phyloP scores from a whole-genome alignment of 2,888 invertebrate species.

The Ichneumoninae sp. region DNA sequence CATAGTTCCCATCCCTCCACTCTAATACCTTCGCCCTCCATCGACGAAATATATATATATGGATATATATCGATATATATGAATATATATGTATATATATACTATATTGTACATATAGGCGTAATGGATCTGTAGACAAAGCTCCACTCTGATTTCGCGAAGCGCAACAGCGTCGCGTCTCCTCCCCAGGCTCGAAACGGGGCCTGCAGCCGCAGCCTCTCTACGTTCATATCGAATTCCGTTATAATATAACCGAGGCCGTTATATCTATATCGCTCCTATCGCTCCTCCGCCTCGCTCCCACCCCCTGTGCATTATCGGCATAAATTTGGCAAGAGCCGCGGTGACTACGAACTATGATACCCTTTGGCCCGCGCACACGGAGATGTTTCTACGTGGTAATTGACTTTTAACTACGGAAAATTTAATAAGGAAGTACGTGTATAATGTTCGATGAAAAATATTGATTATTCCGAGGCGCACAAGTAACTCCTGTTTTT shows the following conservation, averaged over 20 bases:
- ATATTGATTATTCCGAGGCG: neutral
- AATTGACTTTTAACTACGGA: neutral
- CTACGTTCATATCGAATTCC: constrained; percentile 57
- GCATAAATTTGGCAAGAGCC: constrained; percentile 65
- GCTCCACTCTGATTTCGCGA: constrained; percentile 61
- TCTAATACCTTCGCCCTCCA: constrained; percentile 18
- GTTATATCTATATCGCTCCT: constrained; percentile 24
- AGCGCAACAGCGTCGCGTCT: constrained; percentile 64
- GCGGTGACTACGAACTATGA: constrained; percentile 53
- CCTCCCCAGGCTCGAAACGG: constrained; percentile 26
- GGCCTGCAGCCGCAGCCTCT: constrained; percentile 27
- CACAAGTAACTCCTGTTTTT: neutral
- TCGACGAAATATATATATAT: constrained; percentile 20
- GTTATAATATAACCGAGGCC: constrained; percentile 37
- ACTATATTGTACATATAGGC: constrained; percentile 9
- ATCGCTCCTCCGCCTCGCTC: neutral
- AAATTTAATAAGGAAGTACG: constrained; percentile 1
- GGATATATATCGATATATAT: constrained; percentile 12
- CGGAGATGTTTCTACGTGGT: constrained; percentile 11
- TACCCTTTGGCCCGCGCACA: constrained; percentile 24
- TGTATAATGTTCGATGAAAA: neutral
- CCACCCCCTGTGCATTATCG: constrained; percentile 58
- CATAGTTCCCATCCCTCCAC: constrained; percentile 21
- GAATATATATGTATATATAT: constrained; percentile 21
- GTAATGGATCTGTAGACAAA: constrained; percentile 60